Percentiles rank a stretch among this genome's conserved stretches.
Conservation (phyloP, 1,140 invertebrate genomes). For the Lepidurus packardi region DNA sequence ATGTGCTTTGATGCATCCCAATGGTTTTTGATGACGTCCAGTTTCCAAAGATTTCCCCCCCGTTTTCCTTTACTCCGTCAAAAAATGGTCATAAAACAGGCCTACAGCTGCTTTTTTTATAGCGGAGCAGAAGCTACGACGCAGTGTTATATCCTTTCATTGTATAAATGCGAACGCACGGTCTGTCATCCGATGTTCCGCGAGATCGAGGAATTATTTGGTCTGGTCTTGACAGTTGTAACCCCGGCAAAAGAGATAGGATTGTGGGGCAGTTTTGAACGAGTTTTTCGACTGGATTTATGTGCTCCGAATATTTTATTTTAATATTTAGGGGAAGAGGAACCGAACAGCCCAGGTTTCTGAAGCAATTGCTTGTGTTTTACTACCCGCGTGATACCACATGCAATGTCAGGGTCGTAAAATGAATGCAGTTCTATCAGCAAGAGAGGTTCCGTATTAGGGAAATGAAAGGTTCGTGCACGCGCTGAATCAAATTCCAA, state of each 20-base stretch:
- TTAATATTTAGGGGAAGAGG: not conserved
- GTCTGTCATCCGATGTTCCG: too few relatives aligned
- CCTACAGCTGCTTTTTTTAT: not conserved
- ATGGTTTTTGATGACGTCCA: not conserved
- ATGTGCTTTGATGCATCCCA: not conserved
- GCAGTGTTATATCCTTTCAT: too few relatives aligned
- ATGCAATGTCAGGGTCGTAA: not conserved
- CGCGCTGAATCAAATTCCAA: not conserved
- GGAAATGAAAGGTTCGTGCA: constrained; percentile 16
- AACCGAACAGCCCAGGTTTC: not conserved
- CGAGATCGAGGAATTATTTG: not conserved
- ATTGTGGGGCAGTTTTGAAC: not conserved
- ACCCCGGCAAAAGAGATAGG: not conserved
- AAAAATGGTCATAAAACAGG: not conserved
- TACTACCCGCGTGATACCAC: constrained; percentile 23
- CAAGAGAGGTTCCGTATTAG: not conserved
- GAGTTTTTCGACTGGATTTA: too few relatives aligned
- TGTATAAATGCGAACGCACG: too few relatives aligned
- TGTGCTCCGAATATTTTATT: too few relatives aligned
- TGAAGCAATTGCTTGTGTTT: not conserved
- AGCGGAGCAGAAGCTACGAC: too few relatives aligned
- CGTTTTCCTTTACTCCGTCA: not conserved
- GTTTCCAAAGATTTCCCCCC: not conserved
- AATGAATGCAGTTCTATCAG: constrained; percentile 11
- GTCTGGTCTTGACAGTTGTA: not conserved